Base-by-base conservation (phyloP, 37 sponge, comb jelly and placozoan genomes). In the Axinella damicornis region DNA sequence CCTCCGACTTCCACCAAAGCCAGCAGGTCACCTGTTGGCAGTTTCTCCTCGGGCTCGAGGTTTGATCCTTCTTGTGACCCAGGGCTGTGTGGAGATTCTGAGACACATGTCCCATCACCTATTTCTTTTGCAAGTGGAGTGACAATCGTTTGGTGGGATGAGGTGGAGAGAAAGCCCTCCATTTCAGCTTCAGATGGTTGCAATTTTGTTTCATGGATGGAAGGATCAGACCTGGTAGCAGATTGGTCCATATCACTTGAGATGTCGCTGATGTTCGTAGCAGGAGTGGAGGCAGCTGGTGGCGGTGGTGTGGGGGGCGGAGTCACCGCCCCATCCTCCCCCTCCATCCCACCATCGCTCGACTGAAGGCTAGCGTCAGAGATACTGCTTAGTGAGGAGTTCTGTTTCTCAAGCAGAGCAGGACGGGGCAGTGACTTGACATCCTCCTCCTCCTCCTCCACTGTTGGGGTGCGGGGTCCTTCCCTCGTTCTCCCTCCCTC, bases 201-300 rank as follows among this genome's bases (percentile, higher is more conserved):
- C n/a, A n/a, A n/a, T n/a, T n/a, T n/a, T n/a, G n/a, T n/a, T n/a
- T n/a, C n/a, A n/a, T n/a, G n/a, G n/a, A n/a, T n/a, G n/a, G n/a
- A n/a, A n/a, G n/a, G n/a, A n/a, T n/a, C n/a, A n/a, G n/a, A n/a
- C n/a, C n/a, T n/a, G n/a, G n/a, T n/a, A n/a, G n/a, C n/a, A n/a
- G n/a, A n/a, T n/a, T n/a, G 11, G 38, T 78, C 79, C 79, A 76
- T 59, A 59, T 59, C 77, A 58, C 77, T 76, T 5, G 81, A 68
- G 11, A 65, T 68, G 53, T 80, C 81, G 53, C 81, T 33, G 11
- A 63, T 13, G 39, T 61, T 27, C 28, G 21, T 69, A 68, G 21
- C 20, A 21, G 27, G 70, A 31, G 4, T 11, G 57, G n/a, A n/a
- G n/a, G n/a, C n/a, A n/a, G n/a, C n/a, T n/a, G n/a, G n/a, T n/a